These are phyloP conservation scores for Spinus olivaceus DNA, from an alignment of 2,797 vertebrate genomes.

Conservation along the genomic window DNA sequence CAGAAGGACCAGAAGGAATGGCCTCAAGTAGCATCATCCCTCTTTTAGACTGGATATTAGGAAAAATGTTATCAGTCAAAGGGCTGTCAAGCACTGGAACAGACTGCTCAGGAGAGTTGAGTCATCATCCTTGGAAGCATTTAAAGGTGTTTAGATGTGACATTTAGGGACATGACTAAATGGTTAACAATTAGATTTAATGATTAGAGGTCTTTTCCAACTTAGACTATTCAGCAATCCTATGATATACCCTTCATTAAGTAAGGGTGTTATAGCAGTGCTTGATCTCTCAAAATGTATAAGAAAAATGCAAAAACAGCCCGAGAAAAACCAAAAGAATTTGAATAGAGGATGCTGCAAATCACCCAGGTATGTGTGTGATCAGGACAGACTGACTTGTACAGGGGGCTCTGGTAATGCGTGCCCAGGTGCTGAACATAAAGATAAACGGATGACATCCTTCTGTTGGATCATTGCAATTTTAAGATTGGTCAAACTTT, in stretches of 20 bases:
- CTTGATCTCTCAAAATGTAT: neutral
- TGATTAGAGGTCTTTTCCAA: neutral
- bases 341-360: neutral
- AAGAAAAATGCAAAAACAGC: neutral
- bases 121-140: neutral
- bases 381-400: neutral
- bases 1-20: neutral
- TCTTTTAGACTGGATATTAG: neutral
- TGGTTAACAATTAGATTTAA: neutral
- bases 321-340: neutral
- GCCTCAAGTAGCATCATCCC: neutral
- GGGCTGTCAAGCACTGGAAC: neutral
- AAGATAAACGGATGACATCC: neutral
- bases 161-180: neutral
- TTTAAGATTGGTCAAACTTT: neutral
- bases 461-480: neutral
- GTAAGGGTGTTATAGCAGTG: neutral
- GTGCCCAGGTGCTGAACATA: neutral
- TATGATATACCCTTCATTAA: neutral
- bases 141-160: neutral
- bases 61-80: neutral
- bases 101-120: neutral
- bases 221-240: neutral
- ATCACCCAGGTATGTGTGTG: neutral
- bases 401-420: fast-evolving